phyloP scores from a whole-genome alignment of 2,797 vertebrate species.

The Paratrypauchen microcephalus region DNA sequence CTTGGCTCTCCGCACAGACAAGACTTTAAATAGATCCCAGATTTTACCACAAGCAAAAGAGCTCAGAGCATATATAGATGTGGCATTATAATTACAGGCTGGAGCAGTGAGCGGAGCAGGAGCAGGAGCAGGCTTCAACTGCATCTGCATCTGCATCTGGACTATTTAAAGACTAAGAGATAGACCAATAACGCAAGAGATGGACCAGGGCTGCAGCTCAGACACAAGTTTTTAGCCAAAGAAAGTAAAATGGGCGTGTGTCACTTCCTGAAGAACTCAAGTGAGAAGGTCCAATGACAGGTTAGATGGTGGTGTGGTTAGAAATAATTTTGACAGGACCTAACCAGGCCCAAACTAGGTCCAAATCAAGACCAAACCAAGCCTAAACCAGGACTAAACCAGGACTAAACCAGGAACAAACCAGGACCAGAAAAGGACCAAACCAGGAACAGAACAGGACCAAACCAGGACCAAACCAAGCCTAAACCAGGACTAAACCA shows the following conservation, averaged over 20 bases:
- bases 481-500: too few species aligned
- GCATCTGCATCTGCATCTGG: slow-evolving; percentile 32
- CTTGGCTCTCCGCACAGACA: neutral
- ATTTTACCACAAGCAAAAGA: slow-evolving; percentile 45
- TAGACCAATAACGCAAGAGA: slow-evolving; percentile 7
- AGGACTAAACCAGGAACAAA: too few species aligned
- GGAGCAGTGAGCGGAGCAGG: slow-evolving; percentile 13
- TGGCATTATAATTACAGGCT: slow-evolving; percentile 74
- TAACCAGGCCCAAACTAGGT: too few species aligned
- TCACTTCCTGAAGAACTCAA: slow-evolving; percentile 25
- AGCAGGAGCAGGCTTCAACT: slow-evolving; percentile 41
- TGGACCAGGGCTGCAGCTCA: neutral
- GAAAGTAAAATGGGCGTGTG: slow-evolving; percentile 20
- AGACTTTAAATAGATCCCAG: slow-evolving; percentile 45
- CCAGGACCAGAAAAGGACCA: too few species aligned
- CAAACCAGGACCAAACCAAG: too few species aligned
- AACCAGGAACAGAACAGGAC: too few species aligned
- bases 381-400: too few species aligned
- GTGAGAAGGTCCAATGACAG: slow-evolving; percentile 20
- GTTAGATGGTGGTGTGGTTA: neutral
- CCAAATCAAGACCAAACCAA: too few species aligned
- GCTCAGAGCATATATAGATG: slow-evolving; percentile 68
- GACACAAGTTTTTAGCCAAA: slow-evolving; percentile 14
- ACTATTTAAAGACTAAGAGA: slow-evolving; percentile 17
- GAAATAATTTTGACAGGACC: slow-evolving; percentile 18